Conservation (phyloP, 2,888 invertebrate species). For the Lepeophtheirus nordmannii region DNA sequence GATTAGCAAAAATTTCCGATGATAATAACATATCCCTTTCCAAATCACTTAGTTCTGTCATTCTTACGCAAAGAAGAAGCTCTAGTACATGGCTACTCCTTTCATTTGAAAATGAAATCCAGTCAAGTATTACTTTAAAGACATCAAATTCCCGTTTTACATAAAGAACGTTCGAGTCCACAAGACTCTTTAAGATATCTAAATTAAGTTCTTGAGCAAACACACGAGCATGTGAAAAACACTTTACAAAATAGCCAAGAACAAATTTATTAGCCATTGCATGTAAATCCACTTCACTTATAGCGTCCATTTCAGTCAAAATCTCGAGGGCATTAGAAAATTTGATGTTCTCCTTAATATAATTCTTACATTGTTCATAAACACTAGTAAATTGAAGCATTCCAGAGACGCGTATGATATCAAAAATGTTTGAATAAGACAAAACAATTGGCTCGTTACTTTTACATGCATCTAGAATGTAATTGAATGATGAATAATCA, state of each 20-base stretch:
- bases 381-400: slow-evolving; percentile 9
- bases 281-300: background rate
- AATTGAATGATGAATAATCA: background rate
- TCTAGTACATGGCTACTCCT: background rate
- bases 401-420: background rate
- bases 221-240: background rate
- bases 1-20: background rate
- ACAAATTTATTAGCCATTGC: background rate
- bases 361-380: background rate
- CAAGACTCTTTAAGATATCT: background rate
- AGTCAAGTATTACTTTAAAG: background rate
- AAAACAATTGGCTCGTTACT: background rate
- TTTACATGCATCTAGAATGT: background rate
- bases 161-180: background rate
- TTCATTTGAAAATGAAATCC: background rate
- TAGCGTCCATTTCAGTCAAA: background rate
- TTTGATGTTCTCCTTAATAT: background rate
- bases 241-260: background rate
- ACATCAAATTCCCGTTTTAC: background rate
- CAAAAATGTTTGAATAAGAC: background rate
- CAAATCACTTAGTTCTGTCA: background rate
- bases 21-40: background rate
- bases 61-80: background rate
- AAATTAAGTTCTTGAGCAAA: background rate
- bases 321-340: slow-evolving; percentile 5